These are phyloP conservation scores for Metopia argyrocephala DNA, from an alignment of 2,888 invertebrate species.

Conservation along the genomic window DNA sequence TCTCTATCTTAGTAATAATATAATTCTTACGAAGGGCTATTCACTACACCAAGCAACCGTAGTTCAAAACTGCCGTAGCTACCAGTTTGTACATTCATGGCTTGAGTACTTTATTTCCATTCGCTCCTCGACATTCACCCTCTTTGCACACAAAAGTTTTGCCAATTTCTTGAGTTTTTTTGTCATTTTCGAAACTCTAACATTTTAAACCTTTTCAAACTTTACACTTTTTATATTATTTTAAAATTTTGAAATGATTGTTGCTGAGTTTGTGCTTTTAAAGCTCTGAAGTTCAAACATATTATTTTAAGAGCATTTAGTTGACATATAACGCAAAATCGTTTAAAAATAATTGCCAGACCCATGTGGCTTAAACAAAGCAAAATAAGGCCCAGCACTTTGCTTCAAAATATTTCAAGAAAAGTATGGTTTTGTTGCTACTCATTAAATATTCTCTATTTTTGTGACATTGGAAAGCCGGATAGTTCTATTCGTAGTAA, in stretches of 20 bases:
- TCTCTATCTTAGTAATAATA: too few relatives aligned
- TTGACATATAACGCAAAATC: conserved; percentile 62
- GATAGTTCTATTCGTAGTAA: conserved; percentile 30
- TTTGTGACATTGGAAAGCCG: conserved; percentile 40
- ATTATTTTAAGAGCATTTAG: conserved; percentile 52
- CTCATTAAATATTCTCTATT: not conserved
- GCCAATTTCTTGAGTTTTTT: too few relatives aligned
- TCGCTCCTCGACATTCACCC: too few relatives aligned
- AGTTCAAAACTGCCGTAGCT: too few relatives aligned
- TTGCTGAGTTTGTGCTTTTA: not conserved
- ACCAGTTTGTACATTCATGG: too few relatives aligned
- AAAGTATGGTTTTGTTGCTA: conserved; percentile 44
- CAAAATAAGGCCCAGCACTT: conserved; percentile 56
- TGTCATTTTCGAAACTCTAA: too few relatives aligned
- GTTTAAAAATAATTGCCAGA: conserved; percentile 69
- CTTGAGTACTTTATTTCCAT: too few relatives aligned
- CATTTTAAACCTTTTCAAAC: too few relatives aligned
- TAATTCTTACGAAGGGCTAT: too few relatives aligned
- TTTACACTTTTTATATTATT: too few relatives aligned
- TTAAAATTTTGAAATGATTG: not conserved
- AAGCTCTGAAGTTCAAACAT: conserved; percentile 11
- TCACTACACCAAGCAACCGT: too few relatives aligned
- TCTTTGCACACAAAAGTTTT: too few relatives aligned
- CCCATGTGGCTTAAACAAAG: conserved; percentile 63
- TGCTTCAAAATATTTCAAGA: conserved; percentile 23